Evolutionary conservation across 2,113 vertebrate genomes (phyloP).

Genomic region (Circaetus gallicus): DNA sequence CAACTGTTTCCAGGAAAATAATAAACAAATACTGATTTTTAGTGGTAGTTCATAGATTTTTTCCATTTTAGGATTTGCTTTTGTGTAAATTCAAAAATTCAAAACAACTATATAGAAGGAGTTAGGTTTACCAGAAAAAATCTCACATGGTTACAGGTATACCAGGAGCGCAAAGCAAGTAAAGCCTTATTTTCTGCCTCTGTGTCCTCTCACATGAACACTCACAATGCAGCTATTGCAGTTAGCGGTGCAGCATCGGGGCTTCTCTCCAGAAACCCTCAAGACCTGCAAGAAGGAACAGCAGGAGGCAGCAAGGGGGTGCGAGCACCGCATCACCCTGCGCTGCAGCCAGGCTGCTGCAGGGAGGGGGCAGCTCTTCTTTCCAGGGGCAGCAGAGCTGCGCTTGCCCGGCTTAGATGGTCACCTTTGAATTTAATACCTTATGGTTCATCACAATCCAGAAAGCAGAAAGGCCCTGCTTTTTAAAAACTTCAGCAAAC

Average conservation of each 20-base stretch:
- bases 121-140: background rate
- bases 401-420: background rate
- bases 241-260: background rate
- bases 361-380: background rate
- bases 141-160: background rate
- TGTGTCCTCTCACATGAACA: background rate
- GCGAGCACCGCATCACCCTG: rapidly evolving
- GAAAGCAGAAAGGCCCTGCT: background rate
- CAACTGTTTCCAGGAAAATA: background rate
- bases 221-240: background rate
- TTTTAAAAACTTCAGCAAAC: background rate
- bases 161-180: background rate
- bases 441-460: background rate
- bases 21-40: background rate
- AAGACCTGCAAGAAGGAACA: background rate
- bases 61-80: background rate
- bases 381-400: rapidly evolving
- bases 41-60: background rate
- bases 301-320: background rate
- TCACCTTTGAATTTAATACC: background rate
- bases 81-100: background rate
- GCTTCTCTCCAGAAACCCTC: background rate
- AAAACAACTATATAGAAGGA: background rate
- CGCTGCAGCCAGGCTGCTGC: rapidly evolving
- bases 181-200: background rate